Evolutionary conservation across 2,888 invertebrate genomes (phyloP).

Genomic region (Cheilosia urbana): DNA sequence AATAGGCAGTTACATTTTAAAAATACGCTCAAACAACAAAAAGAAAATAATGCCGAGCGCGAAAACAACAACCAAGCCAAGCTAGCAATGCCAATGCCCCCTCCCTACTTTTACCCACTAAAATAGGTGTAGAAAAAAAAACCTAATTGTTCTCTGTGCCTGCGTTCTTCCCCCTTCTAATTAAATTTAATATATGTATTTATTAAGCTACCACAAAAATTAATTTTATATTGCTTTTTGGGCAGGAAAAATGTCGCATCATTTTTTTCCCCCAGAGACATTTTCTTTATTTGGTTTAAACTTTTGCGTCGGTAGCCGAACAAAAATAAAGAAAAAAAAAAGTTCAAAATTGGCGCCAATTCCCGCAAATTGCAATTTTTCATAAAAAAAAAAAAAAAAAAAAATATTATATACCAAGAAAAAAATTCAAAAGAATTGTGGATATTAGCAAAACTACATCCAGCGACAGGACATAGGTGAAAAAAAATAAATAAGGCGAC

Average conservation of each 20-base stretch:
- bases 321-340: neutral
- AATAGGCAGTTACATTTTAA: constrained; percentile 40
- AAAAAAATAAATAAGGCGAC: constrained; percentile 47
- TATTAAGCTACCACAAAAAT: neutral
- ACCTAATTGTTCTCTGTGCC: neutral
- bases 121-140: neutral
- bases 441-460: neutral
- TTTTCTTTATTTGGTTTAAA: no score
- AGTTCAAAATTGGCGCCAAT: constrained; percentile 61
- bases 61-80: constrained; percentile 21
- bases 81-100: constrained; percentile 20
- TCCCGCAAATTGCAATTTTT: constrained; percentile 4
- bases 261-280: no score
- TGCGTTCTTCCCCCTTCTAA: constrained; percentile 22
- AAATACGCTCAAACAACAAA: constrained; percentile 12
- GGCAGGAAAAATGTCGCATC: no score
- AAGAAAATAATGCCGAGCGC: neutral
- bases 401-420: neutral
- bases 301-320: neutral
- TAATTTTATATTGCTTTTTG: neutral
- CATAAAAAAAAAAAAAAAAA: constrained; percentile 28
- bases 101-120: neutral
- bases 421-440: constrained; percentile 16
- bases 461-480: neutral
- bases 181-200: constrained; percentile 41